These are phyloP conservation scores for Myopa testacea DNA, from an alignment of 2,888 invertebrate genomes.

Conservation along the genomic window DNA sequence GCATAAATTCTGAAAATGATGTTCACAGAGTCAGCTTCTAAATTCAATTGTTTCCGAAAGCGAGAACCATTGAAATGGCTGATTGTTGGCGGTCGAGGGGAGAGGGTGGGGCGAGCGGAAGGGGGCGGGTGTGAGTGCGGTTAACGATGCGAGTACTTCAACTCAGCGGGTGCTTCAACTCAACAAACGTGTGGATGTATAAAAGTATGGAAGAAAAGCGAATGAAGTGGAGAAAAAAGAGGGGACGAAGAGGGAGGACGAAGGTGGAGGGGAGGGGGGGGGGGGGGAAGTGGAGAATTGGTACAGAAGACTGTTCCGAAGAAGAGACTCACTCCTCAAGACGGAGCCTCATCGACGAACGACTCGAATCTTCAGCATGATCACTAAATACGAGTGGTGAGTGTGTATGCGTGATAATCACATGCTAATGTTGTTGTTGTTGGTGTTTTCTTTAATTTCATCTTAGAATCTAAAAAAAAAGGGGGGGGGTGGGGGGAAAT, in stretches of 20 bases:
- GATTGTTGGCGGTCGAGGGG: no score
- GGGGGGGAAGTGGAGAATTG: no score
- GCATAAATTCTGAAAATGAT: constrained; percentile 36
- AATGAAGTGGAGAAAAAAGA: not conserved
- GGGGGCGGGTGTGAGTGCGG: not conserved
- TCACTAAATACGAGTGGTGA: not conserved
- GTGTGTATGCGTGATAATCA: not conserved
- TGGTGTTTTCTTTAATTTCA: not conserved
- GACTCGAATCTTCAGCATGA: not conserved
- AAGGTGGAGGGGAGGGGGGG: not conserved
- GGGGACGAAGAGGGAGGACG: not conserved
- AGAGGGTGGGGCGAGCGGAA: no score
- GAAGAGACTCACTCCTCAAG: no score
- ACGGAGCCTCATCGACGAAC: no score
- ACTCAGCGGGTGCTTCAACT: constrained; percentile 9
- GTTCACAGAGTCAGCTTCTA: not conserved
- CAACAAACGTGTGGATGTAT: not conserved
- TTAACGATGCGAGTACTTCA: not conserved
- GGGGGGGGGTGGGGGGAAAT: no score
- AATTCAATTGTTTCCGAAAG: constrained; percentile 37
- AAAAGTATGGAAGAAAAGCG: not conserved
- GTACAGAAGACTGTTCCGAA: no score
- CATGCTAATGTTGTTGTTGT: constrained; percentile 10
- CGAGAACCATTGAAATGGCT: not conserved
- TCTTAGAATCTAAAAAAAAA: no score